phyloP scores from a whole-genome alignment of 2,797 vertebrate genomes.

The Loriculus beryllinus region DNA sequence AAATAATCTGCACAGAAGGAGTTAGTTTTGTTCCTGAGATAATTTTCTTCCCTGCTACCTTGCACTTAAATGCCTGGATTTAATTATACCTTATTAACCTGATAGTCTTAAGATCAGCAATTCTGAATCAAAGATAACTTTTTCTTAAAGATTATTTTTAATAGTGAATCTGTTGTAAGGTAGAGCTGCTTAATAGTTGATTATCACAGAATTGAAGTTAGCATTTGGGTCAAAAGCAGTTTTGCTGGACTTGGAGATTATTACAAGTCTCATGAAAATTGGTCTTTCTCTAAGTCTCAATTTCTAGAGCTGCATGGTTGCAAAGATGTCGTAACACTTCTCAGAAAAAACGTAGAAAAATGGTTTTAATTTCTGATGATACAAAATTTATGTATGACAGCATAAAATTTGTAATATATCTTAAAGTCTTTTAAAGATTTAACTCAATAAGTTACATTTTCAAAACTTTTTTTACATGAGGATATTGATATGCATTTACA shows the following conservation, averaged over 20 bases:
- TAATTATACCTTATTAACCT: constrained; percentile 22
- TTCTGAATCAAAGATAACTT: background rate
- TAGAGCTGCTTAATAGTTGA: background rate
- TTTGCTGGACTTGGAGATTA: background rate
- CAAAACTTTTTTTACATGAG: background rate
- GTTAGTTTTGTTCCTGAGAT: constrained; percentile 47
- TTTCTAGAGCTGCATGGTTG: background rate
- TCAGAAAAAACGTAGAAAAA: background rate
- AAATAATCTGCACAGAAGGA: constrained; percentile 25
- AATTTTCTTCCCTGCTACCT: constrained; percentile 27
- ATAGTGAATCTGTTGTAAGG: background rate
- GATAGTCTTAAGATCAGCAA: background rate
- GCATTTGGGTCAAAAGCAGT: background rate
- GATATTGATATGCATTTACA: background rate
- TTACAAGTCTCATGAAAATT: background rate
- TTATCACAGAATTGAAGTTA: background rate
- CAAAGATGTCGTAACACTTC: background rate
- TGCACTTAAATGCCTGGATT: constrained; percentile 1
- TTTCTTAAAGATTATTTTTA: background rate
- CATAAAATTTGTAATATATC: background rate
- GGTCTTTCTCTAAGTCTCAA: background rate
- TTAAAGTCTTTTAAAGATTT: background rate
- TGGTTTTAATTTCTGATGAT: background rate
- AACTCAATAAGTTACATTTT: background rate
- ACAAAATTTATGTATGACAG: background rate